A percentile compares a stretch with the other conserved stretches of the same genome.
phyloP scores from a whole-genome alignment of 92 coral and sea anemone genomes.

The Porites evermanni region DNA sequence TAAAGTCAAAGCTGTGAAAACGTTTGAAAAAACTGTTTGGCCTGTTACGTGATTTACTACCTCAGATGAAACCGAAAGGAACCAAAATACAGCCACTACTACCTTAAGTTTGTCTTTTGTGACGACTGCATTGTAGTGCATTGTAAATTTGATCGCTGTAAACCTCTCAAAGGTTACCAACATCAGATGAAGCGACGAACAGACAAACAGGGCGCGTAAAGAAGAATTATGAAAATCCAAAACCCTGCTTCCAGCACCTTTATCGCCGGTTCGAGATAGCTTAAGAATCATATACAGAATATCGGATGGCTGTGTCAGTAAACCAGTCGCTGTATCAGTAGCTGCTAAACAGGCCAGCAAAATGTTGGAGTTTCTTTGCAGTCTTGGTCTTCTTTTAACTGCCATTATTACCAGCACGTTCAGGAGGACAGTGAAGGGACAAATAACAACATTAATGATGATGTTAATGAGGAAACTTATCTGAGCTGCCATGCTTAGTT shows the following conservation, averaged over 20 bases:
- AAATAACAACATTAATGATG: not conserved
- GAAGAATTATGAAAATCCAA: not conserved
- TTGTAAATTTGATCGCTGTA: not conserved
- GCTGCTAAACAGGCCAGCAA: constrained; percentile 27
- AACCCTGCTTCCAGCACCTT: not conserved
- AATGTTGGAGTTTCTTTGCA: constrained; percentile 15
- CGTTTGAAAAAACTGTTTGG: not conserved
- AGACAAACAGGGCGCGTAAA: not conserved
- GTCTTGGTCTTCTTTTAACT: constrained; percentile 30
- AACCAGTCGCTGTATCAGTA: not conserved
- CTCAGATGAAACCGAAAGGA: not conserved
- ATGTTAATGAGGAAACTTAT: not conserved
- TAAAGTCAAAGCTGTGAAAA: not conserved
- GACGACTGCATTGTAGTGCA: not conserved
- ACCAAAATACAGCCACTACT: not conserved
- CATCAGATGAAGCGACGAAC: constrained; percentile 8
- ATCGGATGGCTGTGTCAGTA: not conserved
- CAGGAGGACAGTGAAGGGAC: constrained; percentile 22
- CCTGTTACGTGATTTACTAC: not conserved
- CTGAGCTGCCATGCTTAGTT: not conserved
- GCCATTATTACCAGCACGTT: constrained; percentile 33
- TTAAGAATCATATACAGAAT: not conserved
- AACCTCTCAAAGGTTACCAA: constrained; percentile 20
- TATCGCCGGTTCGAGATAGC: no score
- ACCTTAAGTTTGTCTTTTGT: constrained; percentile 1